Evolutionary conservation across 2,113 vertebrate species (phyloP), one percentile per base, ranked within the genome.

Genomic region (Heptranchias perlo): DNA sequence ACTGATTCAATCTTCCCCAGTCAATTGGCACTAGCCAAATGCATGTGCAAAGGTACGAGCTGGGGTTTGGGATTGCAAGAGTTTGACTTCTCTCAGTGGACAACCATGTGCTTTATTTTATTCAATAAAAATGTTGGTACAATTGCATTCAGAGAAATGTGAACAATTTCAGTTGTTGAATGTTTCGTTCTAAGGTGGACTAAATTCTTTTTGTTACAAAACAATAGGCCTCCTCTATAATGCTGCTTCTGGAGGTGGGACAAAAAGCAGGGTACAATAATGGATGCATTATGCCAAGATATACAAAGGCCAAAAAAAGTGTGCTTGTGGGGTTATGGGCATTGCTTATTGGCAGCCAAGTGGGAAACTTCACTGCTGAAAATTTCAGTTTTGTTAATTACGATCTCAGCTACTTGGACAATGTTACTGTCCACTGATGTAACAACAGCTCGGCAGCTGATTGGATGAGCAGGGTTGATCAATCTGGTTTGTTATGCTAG

Each of bases 151-250:
- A 76, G 39, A 47, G 82, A 84, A 39, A 39, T 23, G 44, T 18
- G 44, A 86, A 47, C 69, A 31, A 86, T 86, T 86, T 86, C 82
- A 23, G 82, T 86, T 86, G 44, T 86, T 86, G 82, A 86, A 86
- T 86, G 44, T 86, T 86, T 86, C 21, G 3, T 14, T 49, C 21
- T 21, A 86, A 49, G 4, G 44, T 21, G 14, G 23, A 84, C 6
- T 84, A 84, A 44, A 84, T 47, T 84, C 0, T 84, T 44, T 84
- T 84, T 86, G 21, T 35, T 25, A 47, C 82, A 86, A 86, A 86
- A 86, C 82, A 86, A 86, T 49, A 86, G 4, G 82, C 82, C 44
- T 18, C 82, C 44, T 28, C 39, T 49, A 86, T 86, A 86, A 23
- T 49, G 39, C 4, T 10, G 25, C 35, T 8, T 76, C 25, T 76